Conservation (phyloP, 2,888 invertebrate genomes). For the Megastigmus dorsalis region DNA sequence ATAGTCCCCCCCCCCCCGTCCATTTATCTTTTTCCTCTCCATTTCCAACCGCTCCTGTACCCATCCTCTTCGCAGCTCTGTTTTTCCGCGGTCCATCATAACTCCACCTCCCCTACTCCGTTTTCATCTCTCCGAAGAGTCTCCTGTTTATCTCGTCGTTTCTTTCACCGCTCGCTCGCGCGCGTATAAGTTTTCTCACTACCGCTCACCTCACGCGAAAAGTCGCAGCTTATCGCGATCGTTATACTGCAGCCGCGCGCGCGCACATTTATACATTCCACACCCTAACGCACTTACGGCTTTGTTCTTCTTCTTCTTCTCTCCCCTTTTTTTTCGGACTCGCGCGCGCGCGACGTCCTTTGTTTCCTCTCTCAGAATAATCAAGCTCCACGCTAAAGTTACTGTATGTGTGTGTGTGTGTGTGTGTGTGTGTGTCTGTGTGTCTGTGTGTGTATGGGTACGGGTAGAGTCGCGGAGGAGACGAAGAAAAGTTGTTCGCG, state of each 20-base stretch:
- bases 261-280: neutral
- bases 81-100: slow-evolving; percentile 25
- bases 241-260: too few relatives aligned
- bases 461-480: neutral
- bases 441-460: too few relatives aligned
- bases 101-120: neutral
- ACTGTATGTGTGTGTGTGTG: too few relatives aligned
- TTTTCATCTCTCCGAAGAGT: neutral
- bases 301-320: neutral
- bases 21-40: slow-evolving; percentile 25
- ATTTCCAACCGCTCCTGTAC: neutral
- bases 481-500: slow-evolving; percentile 20
- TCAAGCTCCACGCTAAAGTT: slow-evolving; percentile 39
- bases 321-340: slow-evolving; percentile 19
- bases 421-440: too few relatives aligned
- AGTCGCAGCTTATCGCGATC: neutral
- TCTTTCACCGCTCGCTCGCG: slow-evolving; percentile 12
- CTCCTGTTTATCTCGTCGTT: slow-evolving; percentile 23
- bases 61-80: neutral
- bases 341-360: slow-evolving; percentile 40
- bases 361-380: slow-evolving; percentile 50
- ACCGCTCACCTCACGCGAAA: neutral
- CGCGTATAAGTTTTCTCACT: slow-evolving; percentile 36
- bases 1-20: too few relatives aligned
- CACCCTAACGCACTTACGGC: slow-evolving; percentile 8